These are phyloP conservation scores for Eristalis intricaria DNA, from an alignment of 2,888 invertebrate species.

Conservation along the genomic window DNA sequence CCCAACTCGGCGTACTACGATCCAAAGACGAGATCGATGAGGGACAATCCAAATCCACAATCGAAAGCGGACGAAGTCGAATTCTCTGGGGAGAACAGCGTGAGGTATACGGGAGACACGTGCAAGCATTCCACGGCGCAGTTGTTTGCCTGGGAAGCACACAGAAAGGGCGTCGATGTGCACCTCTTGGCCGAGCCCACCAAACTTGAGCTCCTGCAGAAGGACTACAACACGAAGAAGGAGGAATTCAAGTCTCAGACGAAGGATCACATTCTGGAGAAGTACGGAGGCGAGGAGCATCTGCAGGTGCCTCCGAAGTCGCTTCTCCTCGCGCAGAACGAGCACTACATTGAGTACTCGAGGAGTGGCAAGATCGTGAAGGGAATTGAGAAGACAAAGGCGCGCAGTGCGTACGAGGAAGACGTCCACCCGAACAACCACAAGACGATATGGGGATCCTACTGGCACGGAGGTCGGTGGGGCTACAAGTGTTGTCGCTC, in stretches of 20 bases:
- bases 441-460: constrained; percentile 97
- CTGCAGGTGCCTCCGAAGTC: constrained; percentile 93
- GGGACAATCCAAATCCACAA: constrained; percentile 94
- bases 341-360: constrained; percentile 97
- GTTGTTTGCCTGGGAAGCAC: constrained; percentile 98
- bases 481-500: constrained; percentile 98
- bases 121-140: constrained; percentile 94
- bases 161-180: constrained; percentile 95
- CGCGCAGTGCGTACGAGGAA: constrained; percentile 95
- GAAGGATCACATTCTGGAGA: constrained; percentile 91
- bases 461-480: constrained; percentile 96
- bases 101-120: constrained; percentile 96
- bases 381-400: constrained; percentile 93
- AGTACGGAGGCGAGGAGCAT: constrained; percentile 98
- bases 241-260: constrained; percentile 94
- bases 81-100: constrained; percentile 98
- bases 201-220: constrained; percentile 94
- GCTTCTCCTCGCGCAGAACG: constrained; percentile 94
- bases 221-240: constrained; percentile 94
- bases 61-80: constrained; percentile 85
- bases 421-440: constrained; percentile 96
- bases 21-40: constrained; percentile 99
- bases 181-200: constrained; percentile 99
- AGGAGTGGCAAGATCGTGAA: constrained; percentile 93
- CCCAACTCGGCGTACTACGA: constrained; percentile 99